Conservation (phyloP, 2,113 vertebrate genomes). For the Limanda limanda region DNA sequence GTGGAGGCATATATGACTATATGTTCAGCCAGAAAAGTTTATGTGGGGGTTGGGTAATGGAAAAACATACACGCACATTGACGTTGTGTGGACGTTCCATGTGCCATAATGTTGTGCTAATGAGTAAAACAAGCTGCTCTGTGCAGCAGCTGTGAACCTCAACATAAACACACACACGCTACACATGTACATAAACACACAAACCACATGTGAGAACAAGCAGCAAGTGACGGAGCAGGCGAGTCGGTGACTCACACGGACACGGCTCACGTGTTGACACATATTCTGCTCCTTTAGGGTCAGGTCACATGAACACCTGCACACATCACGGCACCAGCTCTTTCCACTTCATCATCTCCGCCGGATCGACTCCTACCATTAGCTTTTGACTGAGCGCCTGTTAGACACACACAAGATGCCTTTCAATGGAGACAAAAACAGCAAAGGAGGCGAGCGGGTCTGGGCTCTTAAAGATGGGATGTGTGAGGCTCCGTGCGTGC, state of each 20-base stretch:
- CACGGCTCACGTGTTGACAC: slow-evolving; percentile 46
- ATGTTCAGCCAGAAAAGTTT: slow-evolving; percentile 43
- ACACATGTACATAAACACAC: slow-evolving; percentile 47
- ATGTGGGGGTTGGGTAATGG: slow-evolving; percentile 19
- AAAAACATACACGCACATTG: slow-evolving; percentile 52
- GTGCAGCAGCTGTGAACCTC: slow-evolving; percentile 49
- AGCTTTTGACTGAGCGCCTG: slow-evolving; percentile 18
- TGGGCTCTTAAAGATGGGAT: slow-evolving; percentile 44
- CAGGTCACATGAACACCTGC: slow-evolving; percentile 52
- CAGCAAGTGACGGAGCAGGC: slow-evolving; percentile 27
- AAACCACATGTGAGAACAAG: slow-evolving; percentile 39
- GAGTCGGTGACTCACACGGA: slow-evolving; percentile 35
- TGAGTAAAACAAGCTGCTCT: slow-evolving; percentile 40
- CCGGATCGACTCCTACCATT: slow-evolving; percentile 29
- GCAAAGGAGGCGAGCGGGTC: slow-evolving; percentile 30
- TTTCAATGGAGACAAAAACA: slow-evolving; percentile 28
- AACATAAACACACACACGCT: slow-evolving; percentile 46
- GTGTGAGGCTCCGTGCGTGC: slow-evolving; percentile 56
- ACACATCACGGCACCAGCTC: slow-evolving; percentile 17
- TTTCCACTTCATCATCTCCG: slow-evolving; percentile 48
- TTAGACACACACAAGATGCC: slow-evolving; percentile 24
- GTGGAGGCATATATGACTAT: slow-evolving; percentile 12
- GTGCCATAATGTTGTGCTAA: slow-evolving; percentile 56
- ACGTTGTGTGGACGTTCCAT: slow-evolving; percentile 59
- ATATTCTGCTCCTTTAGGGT: slow-evolving; percentile 15